phyloP scores from a whole-genome alignment of 1,140 invertebrate genomes.

The Drosophila kanapiae region DNA sequence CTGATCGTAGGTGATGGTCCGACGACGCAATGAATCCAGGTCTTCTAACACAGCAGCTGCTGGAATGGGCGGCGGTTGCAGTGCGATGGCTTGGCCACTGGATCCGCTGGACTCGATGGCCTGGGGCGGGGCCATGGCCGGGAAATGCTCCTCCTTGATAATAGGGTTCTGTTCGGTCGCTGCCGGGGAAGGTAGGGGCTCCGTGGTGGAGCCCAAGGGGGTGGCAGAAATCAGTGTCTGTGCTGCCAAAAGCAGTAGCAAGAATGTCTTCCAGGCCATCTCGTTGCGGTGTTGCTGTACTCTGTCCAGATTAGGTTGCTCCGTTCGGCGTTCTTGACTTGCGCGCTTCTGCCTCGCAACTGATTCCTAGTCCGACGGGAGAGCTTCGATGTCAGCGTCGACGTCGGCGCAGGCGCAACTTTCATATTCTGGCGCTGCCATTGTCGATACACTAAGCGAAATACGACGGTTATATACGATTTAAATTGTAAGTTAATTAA shows the following conservation, averaged over 20 bases:
- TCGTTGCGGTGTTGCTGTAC: neutral
- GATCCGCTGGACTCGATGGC: conserved; percentile 21
- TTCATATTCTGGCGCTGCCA: conserved; percentile 69
- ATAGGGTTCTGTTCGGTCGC: conserved; percentile 6
- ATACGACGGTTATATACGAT: neutral
- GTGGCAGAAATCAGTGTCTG: conserved; percentile 8
- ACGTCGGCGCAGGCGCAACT: conserved; percentile 73
- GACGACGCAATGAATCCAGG: conserved; percentile 53
- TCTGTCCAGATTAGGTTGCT: conserved; percentile 19
- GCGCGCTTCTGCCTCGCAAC: conserved; percentile 73
- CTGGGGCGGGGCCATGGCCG: conserved; percentile 51
- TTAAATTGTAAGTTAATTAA: no score
- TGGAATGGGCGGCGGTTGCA: conserved; percentile 41
- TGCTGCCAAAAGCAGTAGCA: conserved; percentile 30
- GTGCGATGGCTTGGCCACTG: conserved; percentile 26
- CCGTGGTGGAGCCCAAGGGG: conserved; percentile 17
- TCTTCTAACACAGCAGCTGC: neutral
- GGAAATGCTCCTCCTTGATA: conserved; percentile 59
- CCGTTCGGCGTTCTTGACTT: conserved; percentile 69
- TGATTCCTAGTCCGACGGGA: conserved; percentile 53
- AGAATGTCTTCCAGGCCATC: conserved; percentile 65
- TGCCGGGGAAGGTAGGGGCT: conserved; percentile 8
- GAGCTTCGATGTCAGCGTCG: conserved; percentile 51
- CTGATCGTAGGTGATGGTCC: conserved; percentile 86
- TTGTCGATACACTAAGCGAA: conserved; percentile 18